Base-by-base conservation (phyloP, 2,797 vertebrate species). In the Phrynocephalus guinanensis region DNA sequence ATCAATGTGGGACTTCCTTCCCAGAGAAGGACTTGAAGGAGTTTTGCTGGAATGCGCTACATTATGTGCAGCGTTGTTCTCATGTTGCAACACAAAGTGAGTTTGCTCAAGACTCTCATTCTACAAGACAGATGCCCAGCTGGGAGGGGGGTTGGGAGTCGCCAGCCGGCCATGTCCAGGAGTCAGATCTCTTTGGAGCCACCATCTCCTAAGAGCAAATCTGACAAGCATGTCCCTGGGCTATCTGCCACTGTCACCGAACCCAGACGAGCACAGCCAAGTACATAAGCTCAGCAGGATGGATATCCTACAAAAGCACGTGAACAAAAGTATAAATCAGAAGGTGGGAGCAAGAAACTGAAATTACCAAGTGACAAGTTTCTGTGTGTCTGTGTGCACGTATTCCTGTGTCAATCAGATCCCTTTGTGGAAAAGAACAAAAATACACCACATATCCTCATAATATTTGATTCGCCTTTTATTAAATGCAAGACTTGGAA, bases 381-480 rank as follows among this genome's bases (percentile, higher is more conserved):
- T 75, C 76, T 73, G 33, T 44, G 71, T 38, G 52, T 56, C 10
- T 56, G 13, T 13, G 52, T 13, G 52, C 6, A 13, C 9, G 52
- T 56, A 15, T 75, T 8, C 0, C 3, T 48, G 44, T 6, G 13
- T n/a, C 20, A n/a, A 13, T 33, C 73, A 38, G 9, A 60, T 8
- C 26, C 67, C 56, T 60, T 63, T 16, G 28, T 5, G 38, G 60
- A 16, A 81, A 70, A 56, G 48, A 66, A 56, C 26, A 48, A 84
- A 78, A 11, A 48, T 76, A 38, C 50, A 75, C 18, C 60, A 81
- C n/a, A n/a, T 22, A 56, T 63, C 48, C 16, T 67, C 18, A 6
- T 7, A 73, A 28, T 71, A n/a, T 79, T 83, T 38, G 0, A 60
- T 16, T 28, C 93, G 94, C 93, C 92, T 95, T 93, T 50, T 93